phyloP scores from a whole-genome alignment of 2,797 vertebrate genomes.

The Halcyon chelicuti region DNA sequence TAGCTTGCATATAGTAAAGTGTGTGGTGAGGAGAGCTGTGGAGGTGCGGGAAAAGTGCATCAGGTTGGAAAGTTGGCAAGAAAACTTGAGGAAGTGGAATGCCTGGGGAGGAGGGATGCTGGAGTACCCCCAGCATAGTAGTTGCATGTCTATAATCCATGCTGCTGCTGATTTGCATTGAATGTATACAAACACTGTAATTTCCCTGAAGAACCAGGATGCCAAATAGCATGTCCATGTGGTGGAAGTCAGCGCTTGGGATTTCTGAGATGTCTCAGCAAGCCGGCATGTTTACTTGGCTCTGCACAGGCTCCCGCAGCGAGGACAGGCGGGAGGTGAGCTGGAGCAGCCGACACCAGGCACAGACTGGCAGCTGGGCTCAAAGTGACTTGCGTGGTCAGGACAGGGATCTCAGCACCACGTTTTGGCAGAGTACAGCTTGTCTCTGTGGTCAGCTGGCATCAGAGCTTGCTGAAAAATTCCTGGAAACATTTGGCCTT shows the following conservation, averaged over 20 bases:
- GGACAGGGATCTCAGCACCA: neutral
- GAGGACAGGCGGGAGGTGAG: neutral
- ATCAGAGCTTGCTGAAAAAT: neutral
- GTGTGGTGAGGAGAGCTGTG: neutral
- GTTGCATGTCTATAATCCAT: fast-evolving
- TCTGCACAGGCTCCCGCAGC: fast-evolving
- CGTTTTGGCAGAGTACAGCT: neutral
- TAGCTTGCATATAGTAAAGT: neutral
- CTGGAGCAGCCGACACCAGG: neutral
- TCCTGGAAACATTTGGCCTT: neutral
- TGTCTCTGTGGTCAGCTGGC: neutral
- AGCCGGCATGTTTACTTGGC: neutral
- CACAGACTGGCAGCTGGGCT: neutral
- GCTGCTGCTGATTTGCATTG: neutral
- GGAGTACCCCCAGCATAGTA: neutral
- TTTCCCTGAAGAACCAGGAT: neutral
- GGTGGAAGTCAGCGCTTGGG: fast-evolving
- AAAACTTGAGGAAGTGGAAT: neutral
- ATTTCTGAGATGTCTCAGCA: neutral
- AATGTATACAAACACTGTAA: neutral
- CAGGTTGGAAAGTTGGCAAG: fast-evolving
- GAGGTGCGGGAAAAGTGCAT: neutral
- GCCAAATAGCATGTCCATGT: fast-evolving
- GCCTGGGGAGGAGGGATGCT: neutral
- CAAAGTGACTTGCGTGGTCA: neutral